Base-by-base conservation (phyloP, 2,888 invertebrate species). In the Glyphotaelius pellucidus region DNA sequence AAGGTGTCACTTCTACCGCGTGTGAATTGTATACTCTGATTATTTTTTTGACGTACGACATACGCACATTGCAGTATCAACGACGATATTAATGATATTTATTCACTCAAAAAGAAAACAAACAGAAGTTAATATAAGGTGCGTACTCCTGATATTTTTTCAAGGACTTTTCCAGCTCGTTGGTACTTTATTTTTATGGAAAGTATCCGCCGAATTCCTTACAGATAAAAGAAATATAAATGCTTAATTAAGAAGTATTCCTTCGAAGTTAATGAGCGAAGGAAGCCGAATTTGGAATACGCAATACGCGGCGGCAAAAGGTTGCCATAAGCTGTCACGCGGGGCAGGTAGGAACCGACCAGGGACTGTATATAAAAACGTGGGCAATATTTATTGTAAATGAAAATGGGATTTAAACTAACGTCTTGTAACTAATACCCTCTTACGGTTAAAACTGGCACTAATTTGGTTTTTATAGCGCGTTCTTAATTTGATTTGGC, bases 381-480 rank as follows among this genome's bases (percentile, higher is more conserved):
- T 95, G 94, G 94, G 95, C 95, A 95, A 96, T 96, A 96, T 96
- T 96, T 96, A 96, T 96, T 96, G 96, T 96, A 96, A 96, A 96
- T 96, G 96, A 96, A 96, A 96, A 96, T 95, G 95, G 96, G 96
- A 96, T 96, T 96, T 96, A 95, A 96, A 96, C 96, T 95, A 96
- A 96, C 96, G 96, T 96, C 96, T 96, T 96, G 96, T 96, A 96
- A 96, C 96, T 96, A 96, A 96, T 96, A 95, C 96, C 95, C 96
- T 95, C 96, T 95, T 95, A 96, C 96, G 95, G 95, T 95, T 96
- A 96, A 96, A 96, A 95, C 96, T 96, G 95, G 95, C 96, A 96
- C 96, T 96, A 96, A 96, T 96, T 96, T 96, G 96, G 96, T 96
- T 96, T 96, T 96, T 96, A 96, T 95, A 96, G 96, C 96, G 96